Base-by-base conservation (phyloP, 2,797 vertebrate species). In the Rhadinocentrus ornatus region DNA sequence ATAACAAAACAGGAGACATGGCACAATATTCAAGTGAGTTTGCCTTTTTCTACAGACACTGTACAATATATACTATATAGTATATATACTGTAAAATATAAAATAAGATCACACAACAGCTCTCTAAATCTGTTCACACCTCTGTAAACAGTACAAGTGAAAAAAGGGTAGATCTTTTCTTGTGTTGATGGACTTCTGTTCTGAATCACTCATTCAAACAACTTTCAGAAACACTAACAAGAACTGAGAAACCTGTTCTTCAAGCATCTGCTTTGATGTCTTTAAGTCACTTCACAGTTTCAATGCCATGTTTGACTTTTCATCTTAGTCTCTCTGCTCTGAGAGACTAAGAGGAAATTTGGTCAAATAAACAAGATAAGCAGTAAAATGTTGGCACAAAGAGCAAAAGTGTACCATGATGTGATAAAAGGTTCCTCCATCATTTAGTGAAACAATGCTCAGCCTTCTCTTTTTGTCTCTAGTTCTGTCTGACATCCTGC, bases 401-500 rank as follows among this genome's bases (percentile, higher is more conserved):
- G 68, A 83, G 68, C 75, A 75, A 80, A 75, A 61, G 59, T 68
- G 73, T 76, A 56, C 39, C 86, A 80, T 72, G 56, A 65, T 69
- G 75, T 41, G 78, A 62, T 74, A 73, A 78, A 71, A 80, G 54
- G 71, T 54, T 34, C 20, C 41, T 24, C 18, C 22, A 39, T 66
- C 62, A 34, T 70, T 63, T 27, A 58, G 60, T 73, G 67, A 78
- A 75, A 61, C 61, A 81, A 60, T 54, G 67, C 60, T 56, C 18
- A 31, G 46, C 27, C 26, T 53, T 60, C n/a, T 35, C 10, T 50
- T 32, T 34, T 29, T 16, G 8, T 3, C 10, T 39, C 44, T 96
- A 99, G 92, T 94, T 98, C 93, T 98, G 96, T 70, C 96, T 92
- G 74, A 98, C 97, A 0, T 99, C 97, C 80, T 97, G 96, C 88